Percentiles rank a stretch among this genome's conserved stretches.
phyloP scores from a whole-genome alignment of 2,797 vertebrate genomes.

The Leptoclinus maculatus region DNA sequence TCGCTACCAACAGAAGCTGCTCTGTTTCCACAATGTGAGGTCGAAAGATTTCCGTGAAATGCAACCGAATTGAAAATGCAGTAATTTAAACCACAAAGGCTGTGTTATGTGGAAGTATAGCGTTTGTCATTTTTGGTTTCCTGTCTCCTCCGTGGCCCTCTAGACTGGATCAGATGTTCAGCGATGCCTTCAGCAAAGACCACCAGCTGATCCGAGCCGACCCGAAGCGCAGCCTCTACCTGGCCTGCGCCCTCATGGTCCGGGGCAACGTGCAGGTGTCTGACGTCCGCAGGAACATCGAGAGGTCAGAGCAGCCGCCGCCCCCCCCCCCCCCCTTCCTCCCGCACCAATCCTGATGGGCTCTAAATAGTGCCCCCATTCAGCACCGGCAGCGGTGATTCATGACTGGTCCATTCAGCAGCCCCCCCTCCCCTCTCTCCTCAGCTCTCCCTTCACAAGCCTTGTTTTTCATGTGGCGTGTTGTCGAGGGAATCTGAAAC shows the following conservation, averaged over 20 bases:
- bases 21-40: too few species aligned
- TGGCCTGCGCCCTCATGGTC: slow-evolving; percentile 95
- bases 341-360: background rate
- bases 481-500: slow-evolving; percentile 48
- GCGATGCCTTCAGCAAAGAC: slow-evolving; percentile 95
- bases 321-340: background rate
- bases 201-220: slow-evolving; percentile 93
- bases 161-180: slow-evolving; percentile 98
- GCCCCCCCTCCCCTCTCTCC: background rate
- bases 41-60: too few species aligned
- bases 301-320: slow-evolving; percentile 84
- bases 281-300: slow-evolving; percentile 96
- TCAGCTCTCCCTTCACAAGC: slow-evolving; percentile 22
- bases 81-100: too few species aligned
- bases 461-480: slow-evolving; percentile 36
- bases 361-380: slow-evolving; percentile 57
- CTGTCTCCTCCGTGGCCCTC: background rate
- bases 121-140: background rate
- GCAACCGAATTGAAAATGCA: too few species aligned
- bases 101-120: too few species aligned
- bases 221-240: slow-evolving; percentile 91
- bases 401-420: slow-evolving; percentile 55
- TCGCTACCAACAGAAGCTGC: too few species aligned
- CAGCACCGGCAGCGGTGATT: slow-evolving; percentile 40
- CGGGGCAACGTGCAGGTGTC: slow-evolving; percentile 95